Base-by-base conservation (phyloP, 2,888 invertebrate species). In the Didymodactylos carnosus region DNA sequence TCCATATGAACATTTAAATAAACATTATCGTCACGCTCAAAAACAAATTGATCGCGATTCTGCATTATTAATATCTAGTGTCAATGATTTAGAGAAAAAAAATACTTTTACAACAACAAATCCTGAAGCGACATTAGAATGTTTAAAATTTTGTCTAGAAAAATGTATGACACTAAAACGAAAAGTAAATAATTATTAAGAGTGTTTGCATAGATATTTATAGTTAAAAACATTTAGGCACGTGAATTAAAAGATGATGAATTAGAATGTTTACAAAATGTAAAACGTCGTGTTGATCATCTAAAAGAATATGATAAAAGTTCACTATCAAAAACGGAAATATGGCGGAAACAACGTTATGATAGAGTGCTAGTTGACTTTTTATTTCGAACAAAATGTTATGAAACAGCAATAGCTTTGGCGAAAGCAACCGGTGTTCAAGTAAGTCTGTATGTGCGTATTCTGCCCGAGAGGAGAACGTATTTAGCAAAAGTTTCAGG, bases 351-450 rank as follows among this genome's bases (percentile, higher is more conserved):
- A 77, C 89, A 90, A 77, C 88, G 95, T 40, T 85, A 97, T 73
- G 94, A 97, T 84, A 88, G 98, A 72, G 92, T 98, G 90, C 86
- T 98, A 72, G 92, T 97, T 19, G 97, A 98, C 82, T 94, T 97
- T 84, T 91, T 95, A 80, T 86, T 98, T 27, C 87, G 94, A 75
- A 90, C 91, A 81, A 97, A 98, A 0, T 94, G 93, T 84, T 95
- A 98, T 82, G 91, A 91, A 80, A 90, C 94, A 0, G 97, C 97
- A 0, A 88, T 90, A 77, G 89, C 89, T 80, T 85, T 98, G 39
- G 91, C 94, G 0, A 88, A 90, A 72, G 88, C 89, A 72, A 89
- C 90, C 19, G 81, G 82, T 53, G 82, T 85, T 73, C 83, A 84
- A 81, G 83, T 82, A n/a, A n/a, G n/a, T n/a, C n/a, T n/a, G n/a